Evolutionary conservation across 2,113 vertebrate genomes (phyloP), one percentile per base, ranked within the genome.

Genomic region (Salvelinus fontinalis): DNA sequence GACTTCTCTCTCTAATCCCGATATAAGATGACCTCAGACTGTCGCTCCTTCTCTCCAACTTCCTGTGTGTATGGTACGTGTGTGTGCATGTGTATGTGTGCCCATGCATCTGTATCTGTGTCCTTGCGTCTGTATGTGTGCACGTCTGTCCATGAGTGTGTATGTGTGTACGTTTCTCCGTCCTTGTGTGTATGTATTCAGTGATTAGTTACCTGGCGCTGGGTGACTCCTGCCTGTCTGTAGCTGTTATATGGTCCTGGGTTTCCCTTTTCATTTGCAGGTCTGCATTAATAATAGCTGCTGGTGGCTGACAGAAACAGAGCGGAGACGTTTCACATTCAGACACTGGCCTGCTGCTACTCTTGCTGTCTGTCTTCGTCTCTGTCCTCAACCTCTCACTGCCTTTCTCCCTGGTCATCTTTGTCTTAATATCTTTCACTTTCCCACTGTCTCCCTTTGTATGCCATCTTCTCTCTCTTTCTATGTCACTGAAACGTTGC

Each of bases 221-320:
- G 39, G 39, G 77, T 70, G 75, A 80, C 74, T 84, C 81, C 86
- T 27, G 64, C 67, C 82, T 81, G 78, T 86, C 84, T 79, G 79
- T 80, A 44, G 39, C 39, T 11, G 39, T 11, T 44, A 44, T 11
- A 44, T 11, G 66, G 74, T 84, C 73, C 67, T 74, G 87, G 77
- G 79, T 84, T 81, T 80, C 80, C 78, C 79, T 76, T 72, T 88
- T 79, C 77, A 89, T 85, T 88, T 83, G 16, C 82, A 84, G 60
- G 60, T 22, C 75, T 82, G 82, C 81, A 86, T 89, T 87, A 87
- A 86, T 88, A 83, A 91, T 84, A 81, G 14, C 70, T 6, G 39
- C 39, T 44, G 39, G 74, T 59, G 48, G 39, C 39, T 44, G 39
- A 44, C 39, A 44, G 39, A 44, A 44, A 44, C 39, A 44, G 39